These are phyloP conservation scores for Strigamia crassipes DNA, from an alignment of 2,888 invertebrate genomes.

Conservation along the genomic window DNA sequence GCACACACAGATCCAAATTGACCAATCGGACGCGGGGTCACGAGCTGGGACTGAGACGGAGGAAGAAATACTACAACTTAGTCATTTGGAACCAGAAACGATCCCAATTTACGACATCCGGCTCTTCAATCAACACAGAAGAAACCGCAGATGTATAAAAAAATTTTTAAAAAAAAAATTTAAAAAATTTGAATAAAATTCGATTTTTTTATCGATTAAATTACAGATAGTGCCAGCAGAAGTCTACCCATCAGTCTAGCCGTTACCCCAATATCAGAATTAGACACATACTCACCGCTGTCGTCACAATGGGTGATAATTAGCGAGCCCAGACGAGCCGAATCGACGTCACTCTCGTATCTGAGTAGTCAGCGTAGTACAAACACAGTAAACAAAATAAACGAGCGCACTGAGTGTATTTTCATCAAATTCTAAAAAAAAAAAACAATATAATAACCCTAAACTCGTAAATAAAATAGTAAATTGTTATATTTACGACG, in stretches of 20 bases:
- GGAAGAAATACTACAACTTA: background rate
- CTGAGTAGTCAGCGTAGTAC: conserved; percentile 43
- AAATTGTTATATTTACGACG: too few species aligned
- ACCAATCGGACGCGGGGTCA: conserved; percentile 40
- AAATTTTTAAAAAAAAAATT: background rate
- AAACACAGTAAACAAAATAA: conserved; percentile 36
- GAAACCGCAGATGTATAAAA: background rate
- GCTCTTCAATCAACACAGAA: background rate
- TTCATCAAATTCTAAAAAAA: too few species aligned
- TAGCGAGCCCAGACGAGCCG: conserved; percentile 29
- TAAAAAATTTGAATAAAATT: background rate
- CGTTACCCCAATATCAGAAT: conserved; percentile 43
- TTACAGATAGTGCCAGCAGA: conserved; percentile 33
- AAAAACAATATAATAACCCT: too few species aligned
- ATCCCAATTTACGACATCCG: conserved; percentile 43
- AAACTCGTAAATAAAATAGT: background rate
- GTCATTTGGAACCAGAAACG: conserved; percentile 22
- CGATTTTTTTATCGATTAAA: too few species aligned
- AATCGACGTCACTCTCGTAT: conserved; percentile 43
- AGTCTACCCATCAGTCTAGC: conserved; percentile 45
- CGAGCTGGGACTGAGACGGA: background rate
- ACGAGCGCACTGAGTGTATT: too few species aligned
- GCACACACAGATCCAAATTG: conserved; percentile 43
- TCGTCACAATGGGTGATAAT: conserved; percentile 46
- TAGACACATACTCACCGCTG: conserved; percentile 15